phyloP scores from a whole-genome alignment of 2,113 vertebrate species.

The Eurypyga helias region DNA sequence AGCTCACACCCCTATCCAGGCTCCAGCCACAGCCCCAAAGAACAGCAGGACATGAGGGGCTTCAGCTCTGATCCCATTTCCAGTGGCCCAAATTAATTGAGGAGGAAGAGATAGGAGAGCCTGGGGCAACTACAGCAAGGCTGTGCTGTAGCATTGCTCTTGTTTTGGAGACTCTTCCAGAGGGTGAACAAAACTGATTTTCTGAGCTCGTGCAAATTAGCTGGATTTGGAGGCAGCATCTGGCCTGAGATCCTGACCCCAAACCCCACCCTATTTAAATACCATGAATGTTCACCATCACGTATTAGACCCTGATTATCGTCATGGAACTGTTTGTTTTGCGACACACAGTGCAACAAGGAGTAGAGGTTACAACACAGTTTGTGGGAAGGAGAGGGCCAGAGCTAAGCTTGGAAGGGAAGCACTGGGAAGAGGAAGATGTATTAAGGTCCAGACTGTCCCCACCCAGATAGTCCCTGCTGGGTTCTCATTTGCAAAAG shows the following conservation, averaged over 20 bases:
- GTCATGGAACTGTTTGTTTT: not conserved
- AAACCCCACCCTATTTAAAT: not conserved
- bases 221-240: not conserved
- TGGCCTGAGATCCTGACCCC: not conserved
- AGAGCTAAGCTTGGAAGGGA: not conserved
- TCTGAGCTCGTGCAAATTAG: not conserved
- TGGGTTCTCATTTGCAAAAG: not conserved
- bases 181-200: not conserved
- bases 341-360: not conserved
- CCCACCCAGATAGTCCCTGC: not conserved
- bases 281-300: not conserved
- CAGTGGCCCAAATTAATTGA: not conserved
- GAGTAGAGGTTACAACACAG: not conserved
- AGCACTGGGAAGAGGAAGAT: not conserved
- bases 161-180: not conserved
- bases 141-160: not conserved
- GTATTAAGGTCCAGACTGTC: not conserved
- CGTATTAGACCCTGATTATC: rapidly evolving
- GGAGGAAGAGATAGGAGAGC: not conserved
- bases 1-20: not conserved
- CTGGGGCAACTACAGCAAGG: not conserved
- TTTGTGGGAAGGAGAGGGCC: not conserved
- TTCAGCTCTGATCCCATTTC: not conserved
- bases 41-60: not conserved
- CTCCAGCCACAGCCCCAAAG: not conserved